phyloP scores from a whole-genome alignment of 2,888 invertebrate species.

The Cryptocephalus moraei region DNA sequence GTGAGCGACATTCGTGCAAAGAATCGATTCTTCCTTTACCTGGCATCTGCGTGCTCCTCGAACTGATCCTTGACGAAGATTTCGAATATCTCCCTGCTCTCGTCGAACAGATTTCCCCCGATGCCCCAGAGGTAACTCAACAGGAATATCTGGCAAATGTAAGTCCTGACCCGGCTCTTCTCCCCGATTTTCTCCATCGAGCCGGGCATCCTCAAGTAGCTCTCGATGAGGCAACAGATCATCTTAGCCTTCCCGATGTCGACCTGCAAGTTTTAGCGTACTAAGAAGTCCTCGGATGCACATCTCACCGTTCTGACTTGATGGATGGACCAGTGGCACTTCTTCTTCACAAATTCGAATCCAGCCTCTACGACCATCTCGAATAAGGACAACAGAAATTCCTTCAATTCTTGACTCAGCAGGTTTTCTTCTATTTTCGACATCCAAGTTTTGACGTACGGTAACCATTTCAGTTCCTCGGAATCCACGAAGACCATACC shows the following conservation, averaged over 20 bases:
- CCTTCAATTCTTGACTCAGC: conserved; percentile 46
- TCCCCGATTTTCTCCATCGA: conserved; percentile 40
- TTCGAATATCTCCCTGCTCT: conserved; percentile 60
- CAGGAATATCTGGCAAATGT: conserved; percentile 67
- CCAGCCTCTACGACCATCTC: conserved; percentile 54
- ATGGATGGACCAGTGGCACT: conserved; percentile 61
- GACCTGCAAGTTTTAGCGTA: conserved; percentile 45
- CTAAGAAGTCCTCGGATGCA: neutral
- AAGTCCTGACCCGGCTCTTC: conserved; percentile 49
- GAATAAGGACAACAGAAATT: conserved; percentile 59
- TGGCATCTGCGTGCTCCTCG: conserved; percentile 58
- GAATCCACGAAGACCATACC: conserved; percentile 91
- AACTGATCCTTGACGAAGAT: conserved; percentile 56
- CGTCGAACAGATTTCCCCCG: conserved; percentile 73
- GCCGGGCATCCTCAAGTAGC: conserved; percentile 55
- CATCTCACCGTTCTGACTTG: conserved; percentile 46
- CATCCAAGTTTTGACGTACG: conserved; percentile 71
- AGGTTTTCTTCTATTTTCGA: conserved; percentile 42
- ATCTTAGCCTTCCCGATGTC: conserved; percentile 73
- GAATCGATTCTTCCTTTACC: conserved; percentile 31
- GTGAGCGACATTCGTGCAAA: neutral
- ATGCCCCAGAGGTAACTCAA: conserved; percentile 78
- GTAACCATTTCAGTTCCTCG: conserved; percentile 70
- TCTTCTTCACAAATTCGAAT: conserved; percentile 53
- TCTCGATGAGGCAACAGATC: conserved; percentile 62